Conservation (phyloP, 1,140 invertebrate genomes). For the Mamestra configurata region DNA sequence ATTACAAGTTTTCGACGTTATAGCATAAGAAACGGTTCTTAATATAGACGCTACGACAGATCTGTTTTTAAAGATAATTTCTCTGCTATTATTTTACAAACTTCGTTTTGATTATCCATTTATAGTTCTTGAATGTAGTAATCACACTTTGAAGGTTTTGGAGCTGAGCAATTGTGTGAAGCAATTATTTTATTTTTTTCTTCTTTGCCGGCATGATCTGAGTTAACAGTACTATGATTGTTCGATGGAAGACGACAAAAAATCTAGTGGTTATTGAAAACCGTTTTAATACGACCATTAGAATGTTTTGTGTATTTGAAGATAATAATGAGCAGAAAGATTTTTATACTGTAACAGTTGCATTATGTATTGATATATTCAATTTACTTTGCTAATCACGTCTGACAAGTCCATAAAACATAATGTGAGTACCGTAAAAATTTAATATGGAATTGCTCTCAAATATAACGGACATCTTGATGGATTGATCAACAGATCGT, state of each 20-base stretch:
- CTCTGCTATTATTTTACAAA: conserved; percentile 60
- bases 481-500: conserved; percentile 14
- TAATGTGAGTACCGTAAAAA: conserved; percentile 18
- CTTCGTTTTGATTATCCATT: conserved; percentile 27
- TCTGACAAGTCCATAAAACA: neutral
- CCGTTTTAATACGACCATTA: neutral
- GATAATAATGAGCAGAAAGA: neutral
- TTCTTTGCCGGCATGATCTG: neutral
- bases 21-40: conserved; percentile 63
- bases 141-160: conserved; percentile 24
- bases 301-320: neutral
- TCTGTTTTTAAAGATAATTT: conserved; percentile 63
- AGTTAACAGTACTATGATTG: conserved; percentile 61
- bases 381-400: neutral
- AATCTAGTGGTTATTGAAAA: neutral
- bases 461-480: conserved; percentile 18
- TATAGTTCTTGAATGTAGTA: conserved; percentile 36
- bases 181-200: conserved; percentile 42
- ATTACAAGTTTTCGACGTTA: conserved; percentile 66
- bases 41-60: conserved; percentile 62
- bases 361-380: neutral
- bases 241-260: neutral
- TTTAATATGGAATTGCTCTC: neutral
- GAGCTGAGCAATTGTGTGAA: conserved; percentile 33
- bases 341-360: neutral